Base-by-base conservation (phyloP, 2,888 invertebrate species). In the Pseudoips prasinana region DNA sequence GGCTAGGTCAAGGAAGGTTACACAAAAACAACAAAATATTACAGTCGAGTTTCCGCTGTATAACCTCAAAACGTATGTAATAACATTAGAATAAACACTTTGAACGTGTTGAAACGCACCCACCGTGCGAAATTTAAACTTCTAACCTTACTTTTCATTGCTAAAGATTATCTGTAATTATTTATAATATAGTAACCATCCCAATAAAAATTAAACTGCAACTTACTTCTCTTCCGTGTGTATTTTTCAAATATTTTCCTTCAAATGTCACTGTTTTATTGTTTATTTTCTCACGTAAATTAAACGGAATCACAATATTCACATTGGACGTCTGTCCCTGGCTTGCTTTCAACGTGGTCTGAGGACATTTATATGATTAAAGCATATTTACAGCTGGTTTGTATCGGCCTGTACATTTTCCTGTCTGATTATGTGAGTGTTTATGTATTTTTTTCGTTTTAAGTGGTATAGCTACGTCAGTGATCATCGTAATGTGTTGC, bases 241-340 rank as follows among this genome's bases (percentile, higher is more conserved):
- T 14, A 2, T 14, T 14, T 14, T 14, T 14, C 5, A 14, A 5
- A 14, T 14, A 14, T 5, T 2, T 3, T 14, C 5, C 3, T 14
- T 14, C 14, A 14, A 2, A 3, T 2, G 14, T 14, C 14, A 14
- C 14, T 14, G 2, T 14, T 14, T 14, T 14, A 3, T 14, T 14
- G 5, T 14, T 14, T 14, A 14, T 14, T 14, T 14, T 2, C 14
- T 14, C 14, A 14, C 14, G 5, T 14, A 3, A 14, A 14, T 20
- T 18, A 20, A 3, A 20, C 20, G 4, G 10, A 10, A 18, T 9
- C 22, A n/a, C n/a, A n/a, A n/a, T n/a, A n/a, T n/a, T 22, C n/a
- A n/a, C 19, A n/a, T 14, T n/a, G 51, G 26, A 63, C 69, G 69
- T 67, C 58, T 46, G 34, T 35, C 40, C 24, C 33, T 7, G 22